Evolutionary conservation across 2,888 invertebrate species (phyloP), one percentile per base, ranked within the genome.

Genomic region (Lepidocyrtoides sp.): DNA sequence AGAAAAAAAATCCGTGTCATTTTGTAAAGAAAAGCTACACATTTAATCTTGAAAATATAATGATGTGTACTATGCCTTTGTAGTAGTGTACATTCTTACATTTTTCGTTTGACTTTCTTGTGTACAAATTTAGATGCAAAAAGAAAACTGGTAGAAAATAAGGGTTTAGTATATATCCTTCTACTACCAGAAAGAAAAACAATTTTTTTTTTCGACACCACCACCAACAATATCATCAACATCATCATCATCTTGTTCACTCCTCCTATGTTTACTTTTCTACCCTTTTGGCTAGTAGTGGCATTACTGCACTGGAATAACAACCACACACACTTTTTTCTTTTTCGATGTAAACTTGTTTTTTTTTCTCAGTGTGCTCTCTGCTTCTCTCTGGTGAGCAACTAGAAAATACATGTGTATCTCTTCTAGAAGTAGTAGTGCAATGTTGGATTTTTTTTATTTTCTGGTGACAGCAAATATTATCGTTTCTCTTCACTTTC

Each of bases 231-330:
- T 36, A 36, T 36, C 66, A 36, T 36, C 66, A 36, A 36, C 66
- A 36, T 69, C 66, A 17, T 36, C 66, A 69, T 36, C 66, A n/a
- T 5, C 66, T 17, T 36, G 36, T 69, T 69, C 36, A 44, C 72
- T 72, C 72, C 44, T 72, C 66, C 72, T 72, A 44, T 72, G 72
- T 72, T 72, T 72, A 72, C 72, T 72, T 72, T 72, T 72, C 72
- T 72, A 72, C 72, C 72, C 72, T 72, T 72, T 14, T 44, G n/a
- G 8, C 41, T 23, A 26, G 29, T 14, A 29, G 29, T 12, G 8
- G 29, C 29, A 63, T 29, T 14, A 63, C 60, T 26, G 14, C 60
- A 14, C 48, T 48, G 48, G 12, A 14, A 8, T n/a, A 2, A 69
- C 66, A 5, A 63, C 63, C 12, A 29, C 32, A 69, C n/a, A 17